These are phyloP conservation scores for Calameuta idolon DNA, from an alignment of 2,888 invertebrate genomes.

Conservation along the genomic window DNA sequence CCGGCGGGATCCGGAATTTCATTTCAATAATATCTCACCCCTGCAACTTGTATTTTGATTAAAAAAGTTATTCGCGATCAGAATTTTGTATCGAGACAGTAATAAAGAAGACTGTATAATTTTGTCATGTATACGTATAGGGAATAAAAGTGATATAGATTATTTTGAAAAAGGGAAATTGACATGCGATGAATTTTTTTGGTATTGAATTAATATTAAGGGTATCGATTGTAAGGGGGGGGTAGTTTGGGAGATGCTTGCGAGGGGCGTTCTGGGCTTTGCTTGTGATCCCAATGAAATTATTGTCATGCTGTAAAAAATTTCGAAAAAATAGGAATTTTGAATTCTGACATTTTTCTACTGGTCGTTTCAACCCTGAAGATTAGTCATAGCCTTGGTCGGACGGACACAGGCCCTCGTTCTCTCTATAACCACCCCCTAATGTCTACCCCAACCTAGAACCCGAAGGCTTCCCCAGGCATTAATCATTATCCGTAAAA, in stretches of 20 bases:
- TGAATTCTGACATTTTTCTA: neutral
- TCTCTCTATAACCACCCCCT: slow-evolving; percentile 5
- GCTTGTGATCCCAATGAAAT: neutral
- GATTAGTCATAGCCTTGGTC: slow-evolving; percentile 21
- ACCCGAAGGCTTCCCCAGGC: slow-evolving; percentile 23
- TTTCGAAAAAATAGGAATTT: neutral
- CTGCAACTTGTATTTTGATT: neutral
- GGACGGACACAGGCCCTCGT: neutral
- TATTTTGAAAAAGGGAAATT: neutral
- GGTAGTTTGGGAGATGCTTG: neutral
- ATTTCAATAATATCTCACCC: slow-evolving; percentile 18
- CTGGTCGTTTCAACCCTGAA: neutral
- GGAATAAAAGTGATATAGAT: neutral
- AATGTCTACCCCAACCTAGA: slow-evolving; percentile 5
- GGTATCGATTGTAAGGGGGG: neutral
- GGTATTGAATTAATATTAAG: neutral
- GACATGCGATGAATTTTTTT: neutral
- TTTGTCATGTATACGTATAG: neutral
- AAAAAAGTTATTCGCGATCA: neutral
- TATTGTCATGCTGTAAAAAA: neutral
- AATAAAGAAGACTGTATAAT: neutral
- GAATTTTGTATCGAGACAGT: neutral
- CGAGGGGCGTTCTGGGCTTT: neutral
- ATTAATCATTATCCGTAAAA: slow-evolving; percentile 57
- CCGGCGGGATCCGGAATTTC: slow-evolving; percentile 14